These are phyloP conservation scores for Drosophila fungiperda DNA, from an alignment of 2,888 invertebrate species.

Conservation along the genomic window DNA sequence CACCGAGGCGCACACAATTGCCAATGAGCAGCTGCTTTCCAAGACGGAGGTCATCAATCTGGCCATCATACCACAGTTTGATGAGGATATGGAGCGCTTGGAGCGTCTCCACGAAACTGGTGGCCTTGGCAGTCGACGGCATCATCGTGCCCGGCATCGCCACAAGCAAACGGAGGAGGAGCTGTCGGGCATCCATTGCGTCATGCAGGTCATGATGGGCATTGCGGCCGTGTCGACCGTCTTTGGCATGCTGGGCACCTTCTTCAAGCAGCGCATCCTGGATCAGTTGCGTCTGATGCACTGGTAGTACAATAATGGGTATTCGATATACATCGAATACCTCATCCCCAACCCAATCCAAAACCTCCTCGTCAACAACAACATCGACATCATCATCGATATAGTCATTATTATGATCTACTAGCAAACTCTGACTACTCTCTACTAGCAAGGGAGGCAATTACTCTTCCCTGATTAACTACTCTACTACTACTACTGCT, in stretches of 20 bases:
- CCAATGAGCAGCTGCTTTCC: slow-evolving; percentile 83
- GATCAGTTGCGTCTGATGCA: slow-evolving; percentile 85
- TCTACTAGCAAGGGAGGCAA: slow-evolving; percentile 34
- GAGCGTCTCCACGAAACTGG: slow-evolving; percentile 82
- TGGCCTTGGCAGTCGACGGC: slow-evolving; percentile 78
- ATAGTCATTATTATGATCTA: slow-evolving; percentile 18
- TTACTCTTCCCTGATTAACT: slow-evolving; percentile 13
- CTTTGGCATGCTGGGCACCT: slow-evolving; percentile 85
- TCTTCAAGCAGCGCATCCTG: slow-evolving; percentile 85
- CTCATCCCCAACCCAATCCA: slow-evolving; percentile 23
- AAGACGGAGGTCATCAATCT: slow-evolving; percentile 85
- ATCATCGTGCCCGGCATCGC: slow-evolving; percentile 83
- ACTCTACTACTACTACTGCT: slow-evolving; percentile 47
- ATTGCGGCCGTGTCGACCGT: slow-evolving; percentile 85
- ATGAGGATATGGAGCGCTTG: slow-evolving; percentile 84
- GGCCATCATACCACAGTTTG: slow-evolving; percentile 85
- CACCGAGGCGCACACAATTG: slow-evolving; percentile 74
- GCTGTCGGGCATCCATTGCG: slow-evolving; percentile 85
- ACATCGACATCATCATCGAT: slow-evolving; percentile 22
- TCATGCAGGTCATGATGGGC: slow-evolving; percentile 85
- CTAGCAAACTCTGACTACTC: slow-evolving; percentile 11
- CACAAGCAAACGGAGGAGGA: slow-evolving; percentile 84
- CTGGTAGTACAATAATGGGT: slow-evolving; percentile 84
- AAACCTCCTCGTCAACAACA: slow-evolving; percentile 15
- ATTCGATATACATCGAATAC: slow-evolving; percentile 68